Conservation (phyloP, 2,797 vertebrate genomes). For the Oreortyx pictus region DNA sequence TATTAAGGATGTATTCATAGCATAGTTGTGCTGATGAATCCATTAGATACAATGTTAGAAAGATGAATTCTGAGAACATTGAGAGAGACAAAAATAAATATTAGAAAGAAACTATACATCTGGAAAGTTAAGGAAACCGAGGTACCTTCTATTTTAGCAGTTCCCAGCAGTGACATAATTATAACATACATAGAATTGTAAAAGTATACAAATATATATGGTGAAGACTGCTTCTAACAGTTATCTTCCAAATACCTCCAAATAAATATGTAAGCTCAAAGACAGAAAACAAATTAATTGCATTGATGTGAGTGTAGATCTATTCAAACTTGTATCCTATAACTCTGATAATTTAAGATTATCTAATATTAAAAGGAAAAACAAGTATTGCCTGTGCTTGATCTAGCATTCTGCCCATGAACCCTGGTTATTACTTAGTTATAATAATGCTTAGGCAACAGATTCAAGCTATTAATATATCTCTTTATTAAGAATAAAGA, state of each 20-base stretch:
- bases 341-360: background rate
- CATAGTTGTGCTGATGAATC: background rate
- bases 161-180: background rate
- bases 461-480: background rate
- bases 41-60: background rate
- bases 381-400: background rate
- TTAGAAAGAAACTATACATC: background rate
- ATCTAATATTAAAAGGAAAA: background rate
- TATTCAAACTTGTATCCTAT: background rate
- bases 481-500: background rate
- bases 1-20: background rate
- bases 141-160: background rate
- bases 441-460: background rate
- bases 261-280: background rate
- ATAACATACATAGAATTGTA: background rate
- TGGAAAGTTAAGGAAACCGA: background rate
- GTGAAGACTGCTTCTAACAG: background rate
- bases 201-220: background rate
- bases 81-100: background rate
- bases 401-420: background rate
- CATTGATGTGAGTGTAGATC: rapidly evolving
- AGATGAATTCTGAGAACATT: rapidly evolving
- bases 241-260: background rate
- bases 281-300: background rate
- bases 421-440: background rate